phyloP scores from a whole-genome alignment of 2,797 vertebrate species.

The Simalia tracyae region DNA sequence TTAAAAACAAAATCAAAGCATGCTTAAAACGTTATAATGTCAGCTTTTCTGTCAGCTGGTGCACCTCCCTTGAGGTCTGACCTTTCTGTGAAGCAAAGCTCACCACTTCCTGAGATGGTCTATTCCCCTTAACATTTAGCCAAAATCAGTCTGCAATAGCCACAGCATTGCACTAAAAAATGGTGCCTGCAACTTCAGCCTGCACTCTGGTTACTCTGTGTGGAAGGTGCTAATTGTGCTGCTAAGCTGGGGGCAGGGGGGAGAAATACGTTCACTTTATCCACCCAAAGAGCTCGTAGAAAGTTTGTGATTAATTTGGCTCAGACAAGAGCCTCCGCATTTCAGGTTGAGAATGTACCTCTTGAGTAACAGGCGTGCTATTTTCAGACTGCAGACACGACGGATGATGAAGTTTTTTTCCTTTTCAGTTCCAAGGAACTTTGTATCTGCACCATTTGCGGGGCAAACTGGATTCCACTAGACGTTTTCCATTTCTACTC shows the following conservation, averaged over 20 bases:
- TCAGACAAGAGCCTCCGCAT: neutral
- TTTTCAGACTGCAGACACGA: neutral
- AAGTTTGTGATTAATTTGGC: accelerated
- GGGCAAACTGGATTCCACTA: neutral
- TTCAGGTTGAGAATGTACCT: neutral
- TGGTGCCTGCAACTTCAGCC: neutral
- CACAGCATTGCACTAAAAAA: neutral
- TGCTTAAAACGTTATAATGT: no score
- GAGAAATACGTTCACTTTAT: slow-evolving; percentile 33
- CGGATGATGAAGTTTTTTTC: neutral
- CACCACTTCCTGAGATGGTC: neutral
- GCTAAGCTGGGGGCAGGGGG: neutral
- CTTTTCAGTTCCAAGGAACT: neutral
- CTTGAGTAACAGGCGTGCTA: neutral
- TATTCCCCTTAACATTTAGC: neutral
- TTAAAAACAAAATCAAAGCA: no score
- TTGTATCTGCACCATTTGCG: neutral
- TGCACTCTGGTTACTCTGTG: neutral
- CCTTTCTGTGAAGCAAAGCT: neutral
- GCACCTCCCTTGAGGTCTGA: no score
- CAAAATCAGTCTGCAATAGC: neutral
- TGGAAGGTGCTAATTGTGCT: no score
- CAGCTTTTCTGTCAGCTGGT: no score
- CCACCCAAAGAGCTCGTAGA: neutral
- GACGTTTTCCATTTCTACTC: neutral